A percentile compares a stretch with the other conserved stretches of the same genome.
Evolutionary conservation across 2,888 invertebrate species (phyloP).

Genomic region (Branchellion lobata): DNA sequence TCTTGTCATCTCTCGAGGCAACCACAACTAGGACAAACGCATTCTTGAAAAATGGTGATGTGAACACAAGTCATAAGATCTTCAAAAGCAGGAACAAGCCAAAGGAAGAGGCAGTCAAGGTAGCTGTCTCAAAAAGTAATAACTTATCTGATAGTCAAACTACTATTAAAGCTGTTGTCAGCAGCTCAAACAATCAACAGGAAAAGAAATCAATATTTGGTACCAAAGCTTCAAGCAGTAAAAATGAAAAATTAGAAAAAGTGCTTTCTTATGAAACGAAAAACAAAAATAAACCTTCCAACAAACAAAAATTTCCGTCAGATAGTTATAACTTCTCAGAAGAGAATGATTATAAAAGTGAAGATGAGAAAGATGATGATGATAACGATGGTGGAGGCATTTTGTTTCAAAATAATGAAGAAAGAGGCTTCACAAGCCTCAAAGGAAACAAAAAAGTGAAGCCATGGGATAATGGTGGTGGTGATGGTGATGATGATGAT

Average conservation of each 20-base stretch:
- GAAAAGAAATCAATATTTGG: too few relatives aligned
- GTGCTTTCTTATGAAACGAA: too few relatives aligned
- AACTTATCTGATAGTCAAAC: not conserved
- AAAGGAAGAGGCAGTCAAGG: not conserved
- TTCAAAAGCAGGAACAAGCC: slow-evolving; percentile 11
- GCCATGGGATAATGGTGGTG: not conserved
- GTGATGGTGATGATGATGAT: not conserved
- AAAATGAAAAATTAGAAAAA: too few relatives aligned
- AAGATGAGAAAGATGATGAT: too few relatives aligned
- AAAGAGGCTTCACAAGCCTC: not conserved
- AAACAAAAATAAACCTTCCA: too few relatives aligned
- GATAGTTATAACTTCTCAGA: too few relatives aligned
- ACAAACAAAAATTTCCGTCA: too few relatives aligned
- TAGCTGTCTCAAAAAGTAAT: not conserved
- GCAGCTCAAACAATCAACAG: too few relatives aligned
- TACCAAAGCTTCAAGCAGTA: too few relatives aligned
- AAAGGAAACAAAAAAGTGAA: not conserved
- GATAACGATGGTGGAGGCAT: not conserved
- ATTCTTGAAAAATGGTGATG: not conserved
- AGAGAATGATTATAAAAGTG: too few relatives aligned
- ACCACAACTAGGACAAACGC: not conserved
- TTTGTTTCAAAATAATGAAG: not conserved
- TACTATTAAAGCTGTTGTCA: too few relatives aligned
- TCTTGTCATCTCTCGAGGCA: not conserved
- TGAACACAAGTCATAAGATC: not conserved